A percentile compares a stretch with the other conserved stretches of the same genome.
phyloP scores from a whole-genome alignment of 2,113 vertebrate species.

The Nyctibius bracteatus region DNA sequence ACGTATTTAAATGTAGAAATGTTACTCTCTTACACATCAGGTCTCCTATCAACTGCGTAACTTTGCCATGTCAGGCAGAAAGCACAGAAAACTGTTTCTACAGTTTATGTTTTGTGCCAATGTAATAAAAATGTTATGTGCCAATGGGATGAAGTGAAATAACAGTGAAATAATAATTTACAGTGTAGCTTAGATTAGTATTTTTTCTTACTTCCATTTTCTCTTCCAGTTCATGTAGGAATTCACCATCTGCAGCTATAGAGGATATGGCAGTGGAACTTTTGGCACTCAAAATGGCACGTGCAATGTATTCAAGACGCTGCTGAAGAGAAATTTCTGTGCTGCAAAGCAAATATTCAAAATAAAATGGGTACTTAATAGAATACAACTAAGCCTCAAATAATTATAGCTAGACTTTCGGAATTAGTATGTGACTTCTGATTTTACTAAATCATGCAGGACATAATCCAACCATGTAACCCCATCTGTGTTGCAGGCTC shows the following conservation, averaged over 20 bases:
- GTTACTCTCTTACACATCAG: neutral
- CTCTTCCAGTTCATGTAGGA: slow-evolving; percentile 94
- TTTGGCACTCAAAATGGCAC: slow-evolving; percentile 96
- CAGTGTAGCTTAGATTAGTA: neutral
- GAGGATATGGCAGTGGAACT: slow-evolving; percentile 90
- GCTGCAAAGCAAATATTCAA: slow-evolving; percentile 67
- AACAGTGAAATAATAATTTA: too few relatives aligned
- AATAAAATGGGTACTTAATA: neutral
- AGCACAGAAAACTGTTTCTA: neutral
- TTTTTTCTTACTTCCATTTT: slow-evolving; percentile 90
- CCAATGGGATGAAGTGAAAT: neutral
- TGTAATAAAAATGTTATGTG: neutral
- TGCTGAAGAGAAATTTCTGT: slow-evolving; percentile 94
- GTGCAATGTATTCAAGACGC: slow-evolving; percentile 92
- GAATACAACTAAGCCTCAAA: too few relatives aligned
- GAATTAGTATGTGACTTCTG: neutral
- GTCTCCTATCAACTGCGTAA: neutral
- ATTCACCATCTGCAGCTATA: slow-evolving; percentile 92
- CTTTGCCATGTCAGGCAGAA: neutral
- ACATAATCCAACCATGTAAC: fast-evolving
- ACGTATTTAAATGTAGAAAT: neutral
- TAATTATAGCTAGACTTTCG: neutral
- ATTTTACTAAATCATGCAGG: neutral
- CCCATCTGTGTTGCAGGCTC: neutral
- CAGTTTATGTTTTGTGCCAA: too few relatives aligned